These are phyloP conservation scores for Dendrolimus pini DNA, from an alignment of 2,888 invertebrate species.

Conservation along the genomic window DNA sequence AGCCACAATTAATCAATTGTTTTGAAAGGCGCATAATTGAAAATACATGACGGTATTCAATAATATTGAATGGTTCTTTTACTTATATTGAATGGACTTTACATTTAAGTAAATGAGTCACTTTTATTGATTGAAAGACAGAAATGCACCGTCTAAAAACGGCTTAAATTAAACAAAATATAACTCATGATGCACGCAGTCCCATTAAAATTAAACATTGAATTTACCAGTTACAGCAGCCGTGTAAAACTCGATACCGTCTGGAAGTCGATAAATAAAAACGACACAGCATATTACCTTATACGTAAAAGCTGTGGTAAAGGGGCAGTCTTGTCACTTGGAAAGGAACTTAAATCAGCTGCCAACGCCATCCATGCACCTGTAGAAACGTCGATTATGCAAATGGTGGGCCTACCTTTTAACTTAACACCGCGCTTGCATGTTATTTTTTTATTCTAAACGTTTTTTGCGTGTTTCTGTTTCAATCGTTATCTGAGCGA, in stretches of 20 bases:
- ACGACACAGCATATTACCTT: conserved; percentile 57
- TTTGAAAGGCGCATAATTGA: too few species aligned
- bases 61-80: too few species aligned
- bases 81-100: too few species aligned
- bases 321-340: conserved; percentile 47
- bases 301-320: conserved; percentile 35
- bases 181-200: neutral
- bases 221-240: neutral
- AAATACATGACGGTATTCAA: too few species aligned
- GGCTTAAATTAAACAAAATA: too few species aligned
- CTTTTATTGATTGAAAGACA: too few species aligned
- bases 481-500: neutral
- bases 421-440: conserved; percentile 52
- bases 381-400: conserved; percentile 73
- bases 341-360: conserved; percentile 64
- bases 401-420: conserved; percentile 52
- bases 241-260: neutral
- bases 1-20: too few species aligned
- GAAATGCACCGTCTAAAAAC: too few species aligned
- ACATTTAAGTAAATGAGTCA: too few species aligned
- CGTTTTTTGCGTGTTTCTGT: neutral
- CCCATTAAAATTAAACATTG: neutral
- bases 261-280: conserved; percentile 51
- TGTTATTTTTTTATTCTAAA: conserved; percentile 23
- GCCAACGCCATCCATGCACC: conserved; percentile 56